phyloP scores from a whole-genome alignment of 2,888 invertebrate species.

The Minunthozetes semirufus region DNA sequence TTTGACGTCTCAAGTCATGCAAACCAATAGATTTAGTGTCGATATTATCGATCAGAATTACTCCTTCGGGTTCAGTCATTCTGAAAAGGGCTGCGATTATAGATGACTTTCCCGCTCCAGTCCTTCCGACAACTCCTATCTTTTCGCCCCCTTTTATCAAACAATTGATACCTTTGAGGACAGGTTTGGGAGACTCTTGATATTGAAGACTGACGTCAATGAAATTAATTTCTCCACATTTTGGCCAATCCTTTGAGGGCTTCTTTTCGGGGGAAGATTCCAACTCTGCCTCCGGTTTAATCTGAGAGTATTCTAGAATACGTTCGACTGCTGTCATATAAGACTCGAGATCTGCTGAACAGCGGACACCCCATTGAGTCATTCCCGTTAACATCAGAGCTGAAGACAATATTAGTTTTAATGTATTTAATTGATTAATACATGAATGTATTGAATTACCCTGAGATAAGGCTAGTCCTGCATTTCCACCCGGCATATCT shows the following conservation, averaged over 20 bases:
- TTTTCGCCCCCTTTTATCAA: conserved; percentile 30
- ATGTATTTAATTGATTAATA: conserved; percentile 59
- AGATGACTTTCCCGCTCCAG: conserved; percentile 50
- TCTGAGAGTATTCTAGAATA: conserved; percentile 66
- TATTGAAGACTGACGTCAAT: conserved; percentile 47
- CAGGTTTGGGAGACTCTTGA: background rate
- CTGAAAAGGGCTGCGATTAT: conserved; percentile 51
- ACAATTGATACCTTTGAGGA: conserved; percentile 19
- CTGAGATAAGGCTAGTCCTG: conserved; percentile 60
- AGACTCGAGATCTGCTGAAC: conserved; percentile 54
- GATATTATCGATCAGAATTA: conserved; percentile 50
- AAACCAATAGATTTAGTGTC: conserved; percentile 50
- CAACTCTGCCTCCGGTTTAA: conserved; percentile 63
- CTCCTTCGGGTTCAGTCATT: conserved; percentile 49
- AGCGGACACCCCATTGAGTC: conserved; percentile 54
- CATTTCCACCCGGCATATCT: conserved; percentile 55
- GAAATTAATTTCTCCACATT: background rate
- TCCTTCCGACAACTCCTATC: conserved; percentile 49
- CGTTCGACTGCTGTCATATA: conserved; percentile 61
- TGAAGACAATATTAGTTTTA: conserved; percentile 52
- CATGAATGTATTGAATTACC: conserved; percentile 58
- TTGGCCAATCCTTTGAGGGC: conserved; percentile 20
- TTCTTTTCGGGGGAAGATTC: conserved; percentile 50
- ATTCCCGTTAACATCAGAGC: conserved; percentile 53
- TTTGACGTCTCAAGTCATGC: conserved; percentile 66